Evolutionary conservation across 2,113 vertebrate genomes (phyloP), one percentile per base, ranked within the genome.

Genomic region (Shinisaurus crocodilurus): DNA sequence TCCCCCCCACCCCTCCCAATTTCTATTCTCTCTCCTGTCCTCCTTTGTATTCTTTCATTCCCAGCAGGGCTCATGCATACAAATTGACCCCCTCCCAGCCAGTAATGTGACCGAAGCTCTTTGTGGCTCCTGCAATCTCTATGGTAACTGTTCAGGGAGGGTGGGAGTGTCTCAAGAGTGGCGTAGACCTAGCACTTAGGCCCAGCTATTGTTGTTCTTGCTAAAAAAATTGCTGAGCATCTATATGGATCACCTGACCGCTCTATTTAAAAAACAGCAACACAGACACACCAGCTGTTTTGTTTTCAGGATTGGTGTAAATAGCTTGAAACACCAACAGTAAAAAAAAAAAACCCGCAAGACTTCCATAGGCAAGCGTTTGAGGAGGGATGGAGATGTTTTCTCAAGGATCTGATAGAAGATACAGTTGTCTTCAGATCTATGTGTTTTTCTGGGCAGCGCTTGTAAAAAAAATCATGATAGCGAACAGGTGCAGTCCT

Each of bases 41-140:
- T 94, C 95, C 94, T 95, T 95, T 96, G 93, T 95, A 96, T 96
- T 96, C 96, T 97, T 96, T 95, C 96, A 94, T 93, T 96, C 96
- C 94, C 96, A 97, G 96, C 96, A 96, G 96, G 96, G 93, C 94
- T 96, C 88, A 0, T 80, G 95, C 96, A 97, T 96, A 97, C 96
- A 96, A 96, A 97, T 96, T 97, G 96, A 95, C 95, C 95, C 95
- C 96, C 96, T 97, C 95, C 96, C 93, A 94, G 94, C 92, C 95
- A 67, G 93, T 92, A 95, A 95, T 94, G 95, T 93, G 95, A 96
- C 96, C 91, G 92, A 96, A 96, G 95, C 96, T 95, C 96, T 97
- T 96, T 96, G 95, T 96, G 95, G 93, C 93, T 96, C 95, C 95
- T 82, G 10, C 95, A 93, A 95, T 96, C 95, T 96, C 96, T 96